Conservation (phyloP, 2,113 vertebrate genomes). For the Cathartes aura region DNA sequence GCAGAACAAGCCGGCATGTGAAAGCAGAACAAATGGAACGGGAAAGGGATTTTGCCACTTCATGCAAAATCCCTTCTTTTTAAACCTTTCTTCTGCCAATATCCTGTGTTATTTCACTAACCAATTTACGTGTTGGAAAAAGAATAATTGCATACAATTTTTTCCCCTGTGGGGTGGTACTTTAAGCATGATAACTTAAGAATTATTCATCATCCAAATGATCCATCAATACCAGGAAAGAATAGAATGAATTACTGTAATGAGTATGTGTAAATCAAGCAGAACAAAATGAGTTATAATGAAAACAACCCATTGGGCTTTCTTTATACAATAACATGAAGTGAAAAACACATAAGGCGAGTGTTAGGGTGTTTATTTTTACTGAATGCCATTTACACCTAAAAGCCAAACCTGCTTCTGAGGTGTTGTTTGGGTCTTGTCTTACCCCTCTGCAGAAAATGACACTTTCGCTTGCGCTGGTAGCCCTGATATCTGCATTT, state of each 20-base stretch:
- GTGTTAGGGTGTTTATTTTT: neutral
- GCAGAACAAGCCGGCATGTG: neutral
- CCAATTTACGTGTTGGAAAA: neutral
- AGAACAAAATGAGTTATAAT: neutral
- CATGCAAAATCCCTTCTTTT: neutral
- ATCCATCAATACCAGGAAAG: neutral
- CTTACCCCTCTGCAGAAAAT: conserved; percentile 75
- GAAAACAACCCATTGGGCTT: neutral
- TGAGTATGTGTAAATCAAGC: neutral
- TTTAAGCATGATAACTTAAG: neutral
- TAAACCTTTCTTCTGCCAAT: neutral
- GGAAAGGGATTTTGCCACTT: neutral
- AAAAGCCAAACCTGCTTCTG: neutral
- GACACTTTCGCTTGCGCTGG: conserved; percentile 77
- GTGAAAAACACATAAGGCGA: neutral
- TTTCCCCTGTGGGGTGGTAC: neutral
- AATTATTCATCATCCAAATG: neutral
- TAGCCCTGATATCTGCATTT: conserved; percentile 84
- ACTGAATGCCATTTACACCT: neutral
- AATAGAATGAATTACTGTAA: neutral
- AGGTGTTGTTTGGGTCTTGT: neutral
- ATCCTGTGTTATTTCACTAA: neutral
- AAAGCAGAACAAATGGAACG: neutral
- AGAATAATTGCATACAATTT: neutral
- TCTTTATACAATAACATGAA: neutral